Conservation (phyloP, 2,797 vertebrate genomes). For the Vespertilio murinus region DNA sequence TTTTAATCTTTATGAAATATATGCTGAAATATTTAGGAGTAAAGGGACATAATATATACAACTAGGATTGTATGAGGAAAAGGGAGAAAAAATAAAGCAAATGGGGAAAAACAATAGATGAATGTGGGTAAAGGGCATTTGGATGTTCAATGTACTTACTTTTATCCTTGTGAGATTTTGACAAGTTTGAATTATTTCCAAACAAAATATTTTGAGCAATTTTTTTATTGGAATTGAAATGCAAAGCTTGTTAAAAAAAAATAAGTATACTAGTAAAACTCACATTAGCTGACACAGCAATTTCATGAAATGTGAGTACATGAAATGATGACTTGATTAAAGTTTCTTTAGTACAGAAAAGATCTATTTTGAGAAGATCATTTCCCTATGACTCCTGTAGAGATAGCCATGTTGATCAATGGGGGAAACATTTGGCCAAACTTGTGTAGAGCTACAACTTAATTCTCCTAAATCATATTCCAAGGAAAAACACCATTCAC, state of each 20-base stretch:
- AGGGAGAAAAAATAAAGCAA: background rate
- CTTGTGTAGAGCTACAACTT: background rate
- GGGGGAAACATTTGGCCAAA: background rate
- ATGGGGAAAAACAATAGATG: background rate
- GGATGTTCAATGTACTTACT: background rate
- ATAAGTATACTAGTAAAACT: background rate
- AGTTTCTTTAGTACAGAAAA: background rate
- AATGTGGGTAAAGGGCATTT: background rate
- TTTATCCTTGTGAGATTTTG: background rate
- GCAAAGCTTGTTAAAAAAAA: background rate
- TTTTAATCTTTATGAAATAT: background rate
- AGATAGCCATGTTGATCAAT: background rate
- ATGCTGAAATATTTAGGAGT: background rate
- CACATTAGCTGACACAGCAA: background rate
- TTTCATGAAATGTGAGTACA: background rate
- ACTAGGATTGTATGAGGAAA: background rate
- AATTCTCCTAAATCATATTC: background rate
- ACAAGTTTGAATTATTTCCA: background rate
- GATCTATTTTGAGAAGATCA: background rate
- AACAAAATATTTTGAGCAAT: background rate
- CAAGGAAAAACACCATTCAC: background rate
- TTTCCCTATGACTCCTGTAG: background rate
- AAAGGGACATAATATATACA: background rate
- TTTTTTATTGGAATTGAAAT: conserved; percentile 33
- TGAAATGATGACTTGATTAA: background rate